Percentiles rank a stretch among this genome's conserved stretches.
Conservation (phyloP, 2,113 vertebrate species). For the Embiotoca jacksoni region DNA sequence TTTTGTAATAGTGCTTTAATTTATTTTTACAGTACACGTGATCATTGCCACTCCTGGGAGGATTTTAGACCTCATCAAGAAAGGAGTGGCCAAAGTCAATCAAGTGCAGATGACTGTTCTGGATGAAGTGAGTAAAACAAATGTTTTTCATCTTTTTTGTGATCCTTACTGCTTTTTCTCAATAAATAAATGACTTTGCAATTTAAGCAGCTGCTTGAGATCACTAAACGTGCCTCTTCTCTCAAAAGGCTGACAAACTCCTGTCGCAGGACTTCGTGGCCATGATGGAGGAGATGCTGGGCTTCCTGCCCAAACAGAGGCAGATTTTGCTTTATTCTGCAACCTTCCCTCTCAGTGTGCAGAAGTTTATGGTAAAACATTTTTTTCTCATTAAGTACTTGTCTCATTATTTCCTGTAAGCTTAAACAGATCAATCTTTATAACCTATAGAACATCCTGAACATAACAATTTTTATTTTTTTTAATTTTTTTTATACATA, state of each 20-base stretch:
- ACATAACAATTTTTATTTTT: slow-evolving; percentile 18
- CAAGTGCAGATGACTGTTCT: slow-evolving; percentile 99
- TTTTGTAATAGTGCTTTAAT: not conserved
- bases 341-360: slow-evolving; percentile 98
- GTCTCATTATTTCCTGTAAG: not conserved
- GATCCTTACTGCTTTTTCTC: not conserved
- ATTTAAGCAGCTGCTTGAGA: not conserved
- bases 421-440: not conserved
- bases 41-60: slow-evolving; percentile 98
- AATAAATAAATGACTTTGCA: not conserved
- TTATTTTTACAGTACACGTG: slow-evolving; percentile 90
- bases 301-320: slow-evolving; percentile 96
- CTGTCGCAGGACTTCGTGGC: slow-evolving; percentile 99
- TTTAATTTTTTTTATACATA: not conserved
- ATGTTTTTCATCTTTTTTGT: not conserved
- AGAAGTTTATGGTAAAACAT: slow-evolving; percentile 95
- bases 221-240: not conserved
- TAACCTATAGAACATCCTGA: not conserved
- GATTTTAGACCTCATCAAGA: slow-evolving; percentile 99
- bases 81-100: slow-evolving; percentile 98
- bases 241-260: slow-evolving; percentile 94
- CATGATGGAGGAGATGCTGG: slow-evolving; percentile 99
- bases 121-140: slow-evolving; percentile 90
- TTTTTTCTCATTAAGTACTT: slow-evolving; percentile 38
- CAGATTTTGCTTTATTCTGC: slow-evolving; percentile 99